Percentiles rank a stretch among this genome's conserved stretches.
phyloP scores from a whole-genome alignment of 2,797 vertebrate species.

The Gallinago solitaria region DNA sequence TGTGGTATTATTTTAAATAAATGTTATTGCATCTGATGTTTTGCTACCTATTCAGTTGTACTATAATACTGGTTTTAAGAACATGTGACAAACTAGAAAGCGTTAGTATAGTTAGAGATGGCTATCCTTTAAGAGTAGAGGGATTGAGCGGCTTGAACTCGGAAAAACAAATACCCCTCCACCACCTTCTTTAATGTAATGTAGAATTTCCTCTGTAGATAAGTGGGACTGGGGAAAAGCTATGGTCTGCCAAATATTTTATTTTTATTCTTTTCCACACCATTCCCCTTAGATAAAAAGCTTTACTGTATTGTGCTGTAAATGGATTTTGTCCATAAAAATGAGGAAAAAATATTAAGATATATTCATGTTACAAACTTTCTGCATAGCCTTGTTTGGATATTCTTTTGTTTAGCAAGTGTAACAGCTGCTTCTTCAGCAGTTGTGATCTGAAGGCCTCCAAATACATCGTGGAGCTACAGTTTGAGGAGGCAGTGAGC shows the following conservation, averaged over 20 bases:
- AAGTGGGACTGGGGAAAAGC: not conserved
- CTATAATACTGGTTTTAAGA: not conserved
- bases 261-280: not conserved
- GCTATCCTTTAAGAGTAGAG: not conserved
- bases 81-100: not conserved
- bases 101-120: not conserved
- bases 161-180: not conserved
- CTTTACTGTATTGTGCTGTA: not conserved
- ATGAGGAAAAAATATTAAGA: not conserved
- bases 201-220: not conserved
- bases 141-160: not conserved
- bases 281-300: not conserved
- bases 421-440: not conserved
- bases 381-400: not conserved
- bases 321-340: not conserved
- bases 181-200: not conserved
- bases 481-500: not conserved
- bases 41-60: not conserved
- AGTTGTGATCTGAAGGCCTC: not conserved
- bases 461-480: not conserved
- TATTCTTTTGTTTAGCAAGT: not conserved
- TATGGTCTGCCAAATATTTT: not conserved
- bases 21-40: not conserved
- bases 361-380: not conserved
- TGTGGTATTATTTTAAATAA: not conserved